Evolutionary conservation across 1,140 invertebrate species (phyloP).

Genomic region (Trinorchestia longiramus): DNA sequence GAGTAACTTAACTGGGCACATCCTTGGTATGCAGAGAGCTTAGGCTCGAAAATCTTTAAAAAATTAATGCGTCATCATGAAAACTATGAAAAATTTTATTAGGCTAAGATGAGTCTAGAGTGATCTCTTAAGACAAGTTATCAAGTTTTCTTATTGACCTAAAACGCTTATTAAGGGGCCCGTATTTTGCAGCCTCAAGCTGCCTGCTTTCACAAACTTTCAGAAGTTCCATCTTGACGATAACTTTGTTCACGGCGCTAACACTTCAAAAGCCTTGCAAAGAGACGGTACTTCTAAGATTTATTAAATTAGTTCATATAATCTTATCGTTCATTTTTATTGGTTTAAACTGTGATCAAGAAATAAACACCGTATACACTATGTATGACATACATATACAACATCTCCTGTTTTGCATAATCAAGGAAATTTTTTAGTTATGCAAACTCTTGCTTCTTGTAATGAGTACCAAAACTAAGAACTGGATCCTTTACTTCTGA

Average conservation of each 20-base stretch:
- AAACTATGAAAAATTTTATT: not conserved
- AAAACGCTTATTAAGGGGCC: not conserved
- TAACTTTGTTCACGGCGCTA: not conserved
- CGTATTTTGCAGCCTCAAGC: not conserved
- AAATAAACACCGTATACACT: not conserved
- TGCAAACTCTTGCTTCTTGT: not conserved
- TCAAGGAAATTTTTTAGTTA: not conserved
- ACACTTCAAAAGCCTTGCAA: not conserved
- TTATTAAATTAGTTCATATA: not conserved
- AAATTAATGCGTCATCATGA: not conserved
- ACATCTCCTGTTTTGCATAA: not conserved
- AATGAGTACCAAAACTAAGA: not conserved
- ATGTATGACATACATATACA: not conserved
- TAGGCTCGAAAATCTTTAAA: not conserved
- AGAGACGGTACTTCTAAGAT: not conserved
- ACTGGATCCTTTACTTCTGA: too few species aligned
- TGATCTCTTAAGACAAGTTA: not conserved
- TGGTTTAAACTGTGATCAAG: not conserved
- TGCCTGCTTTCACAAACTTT: not conserved
- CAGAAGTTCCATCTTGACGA: not conserved
- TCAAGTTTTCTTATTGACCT: not conserved
- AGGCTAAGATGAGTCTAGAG: not conserved
- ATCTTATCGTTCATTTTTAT: not conserved
- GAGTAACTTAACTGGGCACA: too few species aligned
- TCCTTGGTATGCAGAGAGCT: too few species aligned